Evolutionary conservation across 2,888 invertebrate species (phyloP).

Genomic region (Eupithecia abbreviata): DNA sequence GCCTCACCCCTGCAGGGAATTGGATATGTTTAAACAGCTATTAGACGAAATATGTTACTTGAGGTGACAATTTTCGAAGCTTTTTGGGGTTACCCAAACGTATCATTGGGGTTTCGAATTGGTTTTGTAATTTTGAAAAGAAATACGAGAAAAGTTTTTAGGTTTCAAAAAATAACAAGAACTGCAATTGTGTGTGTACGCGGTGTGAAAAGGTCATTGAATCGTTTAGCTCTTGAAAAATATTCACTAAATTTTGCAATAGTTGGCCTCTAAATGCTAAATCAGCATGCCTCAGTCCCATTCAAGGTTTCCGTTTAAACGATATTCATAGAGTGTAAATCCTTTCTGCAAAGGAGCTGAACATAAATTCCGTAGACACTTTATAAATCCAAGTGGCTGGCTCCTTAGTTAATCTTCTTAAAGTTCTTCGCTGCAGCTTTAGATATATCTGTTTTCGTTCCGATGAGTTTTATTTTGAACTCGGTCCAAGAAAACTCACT

Average conservation of each 20-base stretch:
- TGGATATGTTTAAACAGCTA: slow-evolving; percentile 46
- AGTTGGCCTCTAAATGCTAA: slow-evolving; percentile 16
- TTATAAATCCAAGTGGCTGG: slow-evolving; percentile 50
- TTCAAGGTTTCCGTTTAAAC: slow-evolving; percentile 34
- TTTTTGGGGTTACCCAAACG: not conserved
- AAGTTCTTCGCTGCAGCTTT: slow-evolving; percentile 50
- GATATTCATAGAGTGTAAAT: slow-evolving; percentile 39
- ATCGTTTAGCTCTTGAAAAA: slow-evolving; percentile 8
- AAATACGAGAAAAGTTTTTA: too few relatives aligned
- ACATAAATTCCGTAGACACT: slow-evolving; percentile 51
- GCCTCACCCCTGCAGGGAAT: slow-evolving; percentile 43
- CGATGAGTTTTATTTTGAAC: slow-evolving; percentile 34
- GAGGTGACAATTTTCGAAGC: slow-evolving; percentile 35
- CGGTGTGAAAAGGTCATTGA: slow-evolving; percentile 7
- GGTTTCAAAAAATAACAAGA: not conserved
- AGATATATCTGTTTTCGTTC: slow-evolving; percentile 46
- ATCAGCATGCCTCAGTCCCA: slow-evolving; percentile 16
- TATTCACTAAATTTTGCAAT: not conserved
- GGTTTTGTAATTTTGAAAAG: not conserved
- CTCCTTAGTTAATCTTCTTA: slow-evolving; percentile 55
- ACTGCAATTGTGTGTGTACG: not conserved
- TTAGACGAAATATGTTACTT: slow-evolving; percentile 39
- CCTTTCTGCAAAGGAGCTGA: slow-evolving; percentile 41
- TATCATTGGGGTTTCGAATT: not conserved
- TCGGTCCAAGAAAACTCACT: not conserved